Evolutionary conservation across 1,140 invertebrate genomes (phyloP).

Genomic region (Saccostrea cuccullata): DNA sequence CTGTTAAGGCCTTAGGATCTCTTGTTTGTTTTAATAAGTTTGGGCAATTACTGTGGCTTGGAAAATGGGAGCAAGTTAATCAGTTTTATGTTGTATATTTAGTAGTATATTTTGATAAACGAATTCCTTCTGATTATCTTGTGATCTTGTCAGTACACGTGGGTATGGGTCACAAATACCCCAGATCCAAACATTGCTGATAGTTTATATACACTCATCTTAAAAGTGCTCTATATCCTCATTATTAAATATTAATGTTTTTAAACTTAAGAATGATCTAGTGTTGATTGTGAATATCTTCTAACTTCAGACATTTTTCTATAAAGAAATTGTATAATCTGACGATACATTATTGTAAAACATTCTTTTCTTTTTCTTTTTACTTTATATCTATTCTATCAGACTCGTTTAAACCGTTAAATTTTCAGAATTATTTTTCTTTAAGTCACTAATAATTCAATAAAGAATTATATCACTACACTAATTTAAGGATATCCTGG

Average conservation of each 20-base stretch:
- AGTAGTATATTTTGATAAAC: conserved; percentile 7
- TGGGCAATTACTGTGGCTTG: not conserved
- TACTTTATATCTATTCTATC: too few species aligned
- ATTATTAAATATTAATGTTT: too few species aligned
- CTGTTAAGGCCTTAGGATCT: not conserved
- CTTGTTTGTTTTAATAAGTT: not conserved
- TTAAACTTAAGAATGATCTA: too few species aligned
- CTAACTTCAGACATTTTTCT: too few species aligned
- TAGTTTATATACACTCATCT: not conserved
- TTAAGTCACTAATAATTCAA: not conserved
- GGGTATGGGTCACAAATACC: not conserved
- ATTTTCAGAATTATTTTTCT: not conserved
- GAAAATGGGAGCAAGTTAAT: not conserved
- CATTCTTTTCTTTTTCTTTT: too few species aligned
- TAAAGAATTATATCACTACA: too few species aligned
- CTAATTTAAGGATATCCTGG: not conserved
- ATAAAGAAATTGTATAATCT: too few species aligned
- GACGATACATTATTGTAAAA: too few species aligned
- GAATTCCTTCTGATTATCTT: not conserved
- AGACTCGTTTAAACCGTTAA: not conserved
- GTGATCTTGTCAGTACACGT: not conserved
- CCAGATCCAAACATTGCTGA: not conserved
- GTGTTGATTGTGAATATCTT: too few species aligned
- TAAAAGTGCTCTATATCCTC: not conserved
- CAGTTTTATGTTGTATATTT: conserved; percentile 3